phyloP scores from a whole-genome alignment of 2,888 invertebrate species.

The Vesta saturnalis region DNA sequence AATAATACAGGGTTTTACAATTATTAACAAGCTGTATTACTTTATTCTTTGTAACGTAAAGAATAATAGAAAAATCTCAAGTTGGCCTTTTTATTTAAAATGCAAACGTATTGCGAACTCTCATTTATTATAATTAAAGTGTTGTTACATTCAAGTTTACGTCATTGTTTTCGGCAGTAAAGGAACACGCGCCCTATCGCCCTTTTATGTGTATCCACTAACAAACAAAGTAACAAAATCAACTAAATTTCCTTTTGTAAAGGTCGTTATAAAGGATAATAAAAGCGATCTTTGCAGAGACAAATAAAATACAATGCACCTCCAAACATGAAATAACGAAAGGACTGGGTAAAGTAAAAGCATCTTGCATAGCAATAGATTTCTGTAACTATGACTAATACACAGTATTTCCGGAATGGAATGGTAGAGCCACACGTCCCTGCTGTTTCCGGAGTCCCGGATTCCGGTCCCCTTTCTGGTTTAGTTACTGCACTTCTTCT shows the following conservation, averaged over 20 bases:
- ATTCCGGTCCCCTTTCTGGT: conserved; percentile 40
- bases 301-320: conserved; percentile 23
- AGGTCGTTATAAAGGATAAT: conserved; percentile 16
- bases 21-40: not conserved
- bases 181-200: conserved; percentile 9
- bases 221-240: not conserved
- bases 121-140: conserved; percentile 14
- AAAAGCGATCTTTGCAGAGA: conserved; percentile 15
- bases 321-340: conserved; percentile 24
- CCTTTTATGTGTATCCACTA: conserved; percentile 8
- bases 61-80: conserved; percentile 15
- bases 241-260: conserved; percentile 19
- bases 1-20: too few species aligned
- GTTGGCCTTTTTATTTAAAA: conserved; percentile 2
- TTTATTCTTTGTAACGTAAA: not conserved
- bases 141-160: conserved; percentile 16
- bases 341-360: conserved; percentile 19
- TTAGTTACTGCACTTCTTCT: conserved; percentile 35
- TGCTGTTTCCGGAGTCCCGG: conserved; percentile 56
- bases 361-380: conserved; percentile 53
- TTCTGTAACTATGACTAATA: conserved; percentile 61
- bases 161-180: conserved; percentile 17
- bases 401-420: conserved; percentile 61
- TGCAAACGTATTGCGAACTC: conserved; percentile 17
- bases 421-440: conserved; percentile 62